These are phyloP conservation scores for Eupithecia dodoneata DNA, from an alignment of 2,888 invertebrate genomes.

Conservation along the genomic window DNA sequence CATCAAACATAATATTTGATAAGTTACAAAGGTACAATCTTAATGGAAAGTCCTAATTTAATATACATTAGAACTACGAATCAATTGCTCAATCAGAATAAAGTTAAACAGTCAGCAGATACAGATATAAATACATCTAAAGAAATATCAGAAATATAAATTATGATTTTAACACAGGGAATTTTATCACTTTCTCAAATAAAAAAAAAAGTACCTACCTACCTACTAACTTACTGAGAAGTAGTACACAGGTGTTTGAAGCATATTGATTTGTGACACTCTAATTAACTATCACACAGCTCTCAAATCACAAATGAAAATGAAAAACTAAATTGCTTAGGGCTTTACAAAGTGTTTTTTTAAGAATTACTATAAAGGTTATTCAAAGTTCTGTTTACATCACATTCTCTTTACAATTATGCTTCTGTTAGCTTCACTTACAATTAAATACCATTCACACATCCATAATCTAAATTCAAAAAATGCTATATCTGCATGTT, in stretches of 20 bases:
- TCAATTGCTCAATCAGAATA: slow-evolving; percentile 58
- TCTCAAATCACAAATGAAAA: slow-evolving; percentile 58
- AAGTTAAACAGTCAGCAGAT: slow-evolving; percentile 63
- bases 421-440: slow-evolving; percentile 39
- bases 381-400: slow-evolving; percentile 51
- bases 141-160: slow-evolving; percentile 56
- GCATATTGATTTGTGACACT: slow-evolving; percentile 72
- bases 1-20: slow-evolving; percentile 65
- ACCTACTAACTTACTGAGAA: slow-evolving; percentile 48
- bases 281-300: slow-evolving; percentile 53
- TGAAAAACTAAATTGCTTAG: slow-evolving; percentile 51
- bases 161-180: slow-evolving; percentile 47
- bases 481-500: slow-evolving; percentile 66
- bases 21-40: slow-evolving; percentile 69
- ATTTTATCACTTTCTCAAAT: slow-evolving; percentile 45
- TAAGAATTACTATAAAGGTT: slow-evolving; percentile 45
- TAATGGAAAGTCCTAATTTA: slow-evolving; percentile 70
- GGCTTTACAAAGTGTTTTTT: slow-evolving; percentile 32
- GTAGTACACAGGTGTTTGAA: slow-evolving; percentile 59
- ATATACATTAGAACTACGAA: slow-evolving; percentile 63
- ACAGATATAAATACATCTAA: slow-evolving; percentile 51
- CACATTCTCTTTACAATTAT: slow-evolving; percentile 64
- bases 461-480: slow-evolving; percentile 59
- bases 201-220: slow-evolving; percentile 58
- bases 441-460: slow-evolving; percentile 65